Evolutionary conservation across 2,113 vertebrate genomes (phyloP), one percentile per base, ranked within the genome.

Genomic region (Sapajus apella): DNA sequence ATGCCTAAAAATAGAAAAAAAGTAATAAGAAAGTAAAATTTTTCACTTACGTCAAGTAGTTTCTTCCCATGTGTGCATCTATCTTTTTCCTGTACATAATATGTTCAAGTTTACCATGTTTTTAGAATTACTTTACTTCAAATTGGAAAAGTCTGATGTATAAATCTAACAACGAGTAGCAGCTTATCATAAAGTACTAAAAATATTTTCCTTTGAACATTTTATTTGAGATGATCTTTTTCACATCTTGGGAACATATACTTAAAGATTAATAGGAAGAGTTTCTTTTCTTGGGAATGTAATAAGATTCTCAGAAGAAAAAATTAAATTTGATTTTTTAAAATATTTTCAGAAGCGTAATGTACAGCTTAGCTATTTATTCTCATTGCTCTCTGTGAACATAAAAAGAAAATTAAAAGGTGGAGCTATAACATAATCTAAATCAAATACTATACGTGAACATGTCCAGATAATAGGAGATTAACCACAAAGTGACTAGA

Each of bases 361-460:
- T 32, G 8, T 52, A 72, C 55, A 95, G 35, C 20, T 88, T 85
- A 91, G 81, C 68, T 93, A 64, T 93, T 96, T 94, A 47, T 40
- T 80, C 40, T 85, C 61, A 75, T 87, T 89, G 89, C 70, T 83
- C 58, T 82, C 27, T 93, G 84, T 91, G 87, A 95, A 90, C 86
- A 91, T 88, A 81, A 94, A 95, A 86, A 76, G 73, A 88, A 87
- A 97, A 73, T 70, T 91, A 95, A 92, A 75, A 98, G 90, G 89
- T 89, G 92, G 90, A 83, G 55, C 47, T 92, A 27, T 81, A 87
- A 95, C 55, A 37, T 75, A 45, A 96, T 90, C 37, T 64, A 94
- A 97, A 92, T 96, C n/a, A 96, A 97, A 64, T 90, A 90, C 56
- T 80, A 20, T 61, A 75, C 66, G 72, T 55, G n/a, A 90, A 86